Percentiles rank a stretch among this genome's conserved stretches.
Evolutionary conservation across 2,797 vertebrate species (phyloP).

Genomic region (Meda fulgida): DNA sequence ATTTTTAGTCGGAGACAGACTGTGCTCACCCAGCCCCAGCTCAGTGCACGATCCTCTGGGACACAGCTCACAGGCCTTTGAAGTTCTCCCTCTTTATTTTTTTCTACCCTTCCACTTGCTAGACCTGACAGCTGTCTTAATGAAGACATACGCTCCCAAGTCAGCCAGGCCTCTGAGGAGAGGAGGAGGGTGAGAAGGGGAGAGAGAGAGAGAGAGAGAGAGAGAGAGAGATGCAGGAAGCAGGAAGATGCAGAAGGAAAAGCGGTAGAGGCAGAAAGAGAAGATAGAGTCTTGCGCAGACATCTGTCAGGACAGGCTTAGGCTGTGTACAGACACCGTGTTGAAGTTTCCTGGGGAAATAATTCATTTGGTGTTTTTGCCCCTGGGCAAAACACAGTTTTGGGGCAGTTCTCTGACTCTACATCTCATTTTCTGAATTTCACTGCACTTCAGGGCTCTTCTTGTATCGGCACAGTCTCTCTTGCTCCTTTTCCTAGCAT

Average conservation of each 20-base stretch:
- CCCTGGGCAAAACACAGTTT: constrained; percentile 47
- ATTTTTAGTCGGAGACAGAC: constrained; percentile 42
- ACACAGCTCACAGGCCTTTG: constrained; percentile 50
- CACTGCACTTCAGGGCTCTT: constrained; percentile 18
- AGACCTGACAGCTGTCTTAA: constrained; percentile 65
- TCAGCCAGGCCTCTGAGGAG: constrained; percentile 53
- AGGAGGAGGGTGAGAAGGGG: constrained; percentile 7
- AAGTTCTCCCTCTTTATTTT: constrained; percentile 54
- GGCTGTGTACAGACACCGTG: constrained; percentile 31
- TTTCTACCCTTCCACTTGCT: constrained; percentile 55
- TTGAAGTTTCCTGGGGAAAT: constrained; percentile 37
- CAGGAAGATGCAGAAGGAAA: neutral
- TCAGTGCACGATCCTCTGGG: constrained; percentile 59
- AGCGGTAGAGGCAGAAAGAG: neutral
- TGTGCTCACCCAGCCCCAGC: constrained; percentile 51
- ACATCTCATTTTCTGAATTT: constrained; percentile 52
- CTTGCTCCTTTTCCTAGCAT: neutral
- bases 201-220: neutral
- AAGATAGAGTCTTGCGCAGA: constrained; percentile 15
- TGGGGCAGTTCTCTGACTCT: constrained; percentile 26
- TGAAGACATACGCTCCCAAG: constrained; percentile 63
- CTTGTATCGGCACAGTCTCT: neutral
- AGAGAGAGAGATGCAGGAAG: neutral
- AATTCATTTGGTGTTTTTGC: constrained; percentile 45
- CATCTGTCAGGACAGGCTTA: constrained; percentile 44